Evolutionary conservation across 2,797 vertebrate species (phyloP).

Genomic region (Amazona finschi): DNA sequence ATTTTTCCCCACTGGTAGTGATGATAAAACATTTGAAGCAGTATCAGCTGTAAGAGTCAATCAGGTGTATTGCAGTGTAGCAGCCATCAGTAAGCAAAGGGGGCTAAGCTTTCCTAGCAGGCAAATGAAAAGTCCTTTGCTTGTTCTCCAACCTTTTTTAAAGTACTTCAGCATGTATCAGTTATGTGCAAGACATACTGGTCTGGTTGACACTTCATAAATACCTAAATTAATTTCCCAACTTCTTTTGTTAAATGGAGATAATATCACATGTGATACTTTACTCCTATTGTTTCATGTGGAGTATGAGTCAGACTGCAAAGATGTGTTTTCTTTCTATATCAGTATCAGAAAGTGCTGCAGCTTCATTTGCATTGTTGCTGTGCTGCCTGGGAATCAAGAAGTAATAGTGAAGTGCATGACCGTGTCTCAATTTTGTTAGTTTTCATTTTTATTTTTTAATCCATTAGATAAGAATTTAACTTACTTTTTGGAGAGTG

Average conservation of each 20-base stretch:
- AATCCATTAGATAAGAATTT: background rate
- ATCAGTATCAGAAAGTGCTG: background rate
- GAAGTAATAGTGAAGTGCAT: background rate
- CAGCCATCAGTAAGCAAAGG: background rate
- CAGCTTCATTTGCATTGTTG: background rate
- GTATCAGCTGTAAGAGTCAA: background rate
- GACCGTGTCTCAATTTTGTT: background rate
- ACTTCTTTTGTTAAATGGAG: background rate
- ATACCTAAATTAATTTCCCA: background rate
- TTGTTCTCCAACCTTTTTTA: background rate
- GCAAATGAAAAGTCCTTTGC: background rate
- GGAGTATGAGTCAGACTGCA: background rate
- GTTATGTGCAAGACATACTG: background rate
- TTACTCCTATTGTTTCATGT: background rate
- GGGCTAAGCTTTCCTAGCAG: background rate
- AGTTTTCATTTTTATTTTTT: background rate
- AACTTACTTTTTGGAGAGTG: background rate
- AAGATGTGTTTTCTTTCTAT: background rate
- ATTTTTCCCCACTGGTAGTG: background rate
- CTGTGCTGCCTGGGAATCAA: background rate
- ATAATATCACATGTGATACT: background rate
- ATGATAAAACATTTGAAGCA: background rate
- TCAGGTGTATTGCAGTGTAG: background rate
- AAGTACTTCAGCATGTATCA: background rate
- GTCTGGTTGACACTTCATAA: background rate